Percentiles rank a stretch among this genome's conserved stretches.
Conservation (phyloP, 2,113 vertebrate species). For the Pyxicephalus adspersus region DNA sequence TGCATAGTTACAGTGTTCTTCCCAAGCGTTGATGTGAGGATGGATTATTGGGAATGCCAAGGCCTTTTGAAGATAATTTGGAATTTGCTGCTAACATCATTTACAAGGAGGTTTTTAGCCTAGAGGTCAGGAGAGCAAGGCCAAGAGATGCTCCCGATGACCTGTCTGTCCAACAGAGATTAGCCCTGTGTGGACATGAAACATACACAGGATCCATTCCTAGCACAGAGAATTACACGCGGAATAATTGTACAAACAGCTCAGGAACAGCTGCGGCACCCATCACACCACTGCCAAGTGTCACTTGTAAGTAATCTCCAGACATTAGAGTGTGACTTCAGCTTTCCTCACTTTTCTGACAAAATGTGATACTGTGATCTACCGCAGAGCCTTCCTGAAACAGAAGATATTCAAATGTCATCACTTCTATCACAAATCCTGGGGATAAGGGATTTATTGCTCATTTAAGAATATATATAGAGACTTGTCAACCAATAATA, state of each 20-base stretch:
- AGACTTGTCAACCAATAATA: no score
- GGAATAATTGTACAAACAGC: neutral
- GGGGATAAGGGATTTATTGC: no score
- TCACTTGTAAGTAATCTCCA: conserved; percentile 2
- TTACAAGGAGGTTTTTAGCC: neutral
- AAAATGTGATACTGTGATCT: no score
- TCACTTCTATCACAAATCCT: no score
- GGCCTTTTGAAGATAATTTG: neutral
- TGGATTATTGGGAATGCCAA: neutral
- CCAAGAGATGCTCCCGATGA: neutral
- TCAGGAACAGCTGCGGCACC: conserved; percentile 16
- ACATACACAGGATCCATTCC: neutral
- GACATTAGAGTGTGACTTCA: no score
- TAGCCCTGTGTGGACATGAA: conserved; percentile 27
- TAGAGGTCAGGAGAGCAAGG: conserved; percentile 3
- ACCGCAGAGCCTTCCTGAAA: no score
- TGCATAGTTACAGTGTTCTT: no score
- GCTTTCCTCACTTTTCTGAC: no score
- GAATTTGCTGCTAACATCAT: neutral
- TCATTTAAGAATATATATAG: no score
- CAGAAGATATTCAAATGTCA: no score
- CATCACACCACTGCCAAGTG: conserved; percentile 3
- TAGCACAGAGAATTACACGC: neutral
- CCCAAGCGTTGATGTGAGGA: neutral
- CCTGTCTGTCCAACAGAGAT: conserved; percentile 15